Conservation (phyloP, 2,797 vertebrate genomes). For the Simalia tracyae region DNA sequence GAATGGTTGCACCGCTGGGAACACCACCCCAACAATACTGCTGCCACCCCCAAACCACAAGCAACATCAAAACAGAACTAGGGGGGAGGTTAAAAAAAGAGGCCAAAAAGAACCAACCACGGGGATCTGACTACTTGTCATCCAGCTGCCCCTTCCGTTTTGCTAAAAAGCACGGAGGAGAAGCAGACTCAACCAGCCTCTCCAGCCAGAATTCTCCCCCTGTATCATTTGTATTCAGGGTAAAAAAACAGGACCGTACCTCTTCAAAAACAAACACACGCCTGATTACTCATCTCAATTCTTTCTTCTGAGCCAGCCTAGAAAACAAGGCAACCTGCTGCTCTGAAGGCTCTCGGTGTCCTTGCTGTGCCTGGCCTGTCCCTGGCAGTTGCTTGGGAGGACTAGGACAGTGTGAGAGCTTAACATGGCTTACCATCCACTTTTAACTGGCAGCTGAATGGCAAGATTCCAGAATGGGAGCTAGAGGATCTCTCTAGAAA, state of each 20-base stretch:
- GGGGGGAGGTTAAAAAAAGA: background rate
- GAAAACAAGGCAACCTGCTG: background rate
- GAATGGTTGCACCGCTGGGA: background rate
- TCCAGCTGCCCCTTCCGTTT: background rate
- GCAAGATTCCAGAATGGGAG: slow-evolving; percentile 20
- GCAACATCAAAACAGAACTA: background rate
- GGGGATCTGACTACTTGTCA: background rate
- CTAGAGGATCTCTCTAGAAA: slow-evolving; percentile 3
- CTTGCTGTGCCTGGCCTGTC: background rate
- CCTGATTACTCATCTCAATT: no score
- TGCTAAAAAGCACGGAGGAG: background rate
- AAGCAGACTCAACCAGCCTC: background rate
- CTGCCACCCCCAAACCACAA: background rate
- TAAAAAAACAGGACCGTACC: background rate
- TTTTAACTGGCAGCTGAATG: slow-evolving; percentile 2
- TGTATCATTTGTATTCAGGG: background rate
- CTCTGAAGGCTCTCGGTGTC: background rate
- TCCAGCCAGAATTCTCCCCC: background rate
- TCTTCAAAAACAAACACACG: background rate
- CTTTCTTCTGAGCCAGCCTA: background rate
- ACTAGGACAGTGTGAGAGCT: slow-evolving; percentile 19
- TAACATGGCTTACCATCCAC: slow-evolving; percentile 25
- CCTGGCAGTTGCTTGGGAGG: slow-evolving; percentile 17
- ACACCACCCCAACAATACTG: background rate
- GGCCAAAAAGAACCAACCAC: background rate